Base-by-base conservation (phyloP, 2,797 vertebrate genomes). In the Scleropages formosus region DNA sequence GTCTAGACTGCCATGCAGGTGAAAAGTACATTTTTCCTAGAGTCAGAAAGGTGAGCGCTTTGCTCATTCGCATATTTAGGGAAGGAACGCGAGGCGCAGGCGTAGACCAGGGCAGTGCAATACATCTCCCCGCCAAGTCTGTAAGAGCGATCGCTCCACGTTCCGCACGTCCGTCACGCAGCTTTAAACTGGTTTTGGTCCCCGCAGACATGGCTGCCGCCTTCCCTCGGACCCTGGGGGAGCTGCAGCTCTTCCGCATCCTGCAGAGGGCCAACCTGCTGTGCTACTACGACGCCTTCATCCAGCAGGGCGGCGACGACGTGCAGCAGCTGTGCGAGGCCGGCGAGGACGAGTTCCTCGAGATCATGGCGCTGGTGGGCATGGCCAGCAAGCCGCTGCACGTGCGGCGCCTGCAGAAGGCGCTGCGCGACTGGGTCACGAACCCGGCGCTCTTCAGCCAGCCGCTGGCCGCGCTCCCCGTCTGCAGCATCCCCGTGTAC, bases 331-430 rank as follows among this genome's bases (percentile, higher is more conserved):
- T 99, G 61, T 99, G 97, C 44, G 97, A 99, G 86, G 97, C 97
- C 0, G 96, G 96, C 0, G 97, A 99, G 89, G 97, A 99, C 77
- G 97, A 99, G 83, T 99, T 99, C 85, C 90, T 99, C 83, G 97
- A 99, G 88, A 99, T 99, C 87, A 99, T 98, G 97, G 97, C 97
- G 0, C 93, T 99, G 0, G 97, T 99, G 7, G 97, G 97, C 83
- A 99, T 99, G 97, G 97, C 97, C 74, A 98, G 97, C 91, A 99
- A 99, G 83, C 97, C 97, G 0, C 94, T 99, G 80, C 97, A 99
- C 0, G 97, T 99, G 22, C 91, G 97, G 16, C 92, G 97, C 79
- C 91, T 99, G 47, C 97, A 99, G 92, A 99, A 99, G 86, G 94
- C 97, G 0, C 87, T 99, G 83, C 92, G 97, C 15, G 96, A 98